These are phyloP conservation scores for Rhabdornis inornatus DNA, from an alignment of 2,113 vertebrate species.

Conservation along the genomic window DNA sequence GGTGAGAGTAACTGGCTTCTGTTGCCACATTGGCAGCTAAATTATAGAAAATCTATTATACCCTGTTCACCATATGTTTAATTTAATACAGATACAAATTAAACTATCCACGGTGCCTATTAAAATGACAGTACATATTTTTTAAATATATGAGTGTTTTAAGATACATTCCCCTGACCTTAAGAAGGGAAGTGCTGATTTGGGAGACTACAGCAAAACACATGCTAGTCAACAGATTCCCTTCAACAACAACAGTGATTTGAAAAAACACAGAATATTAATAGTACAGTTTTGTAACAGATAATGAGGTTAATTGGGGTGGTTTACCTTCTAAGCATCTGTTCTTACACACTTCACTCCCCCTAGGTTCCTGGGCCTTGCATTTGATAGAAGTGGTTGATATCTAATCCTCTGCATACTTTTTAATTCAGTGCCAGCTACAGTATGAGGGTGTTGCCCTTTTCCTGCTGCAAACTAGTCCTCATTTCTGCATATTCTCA, in stretches of 20 bases:
- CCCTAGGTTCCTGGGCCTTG: slow-evolving; percentile 53
- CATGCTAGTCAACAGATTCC: slow-evolving; percentile 60
- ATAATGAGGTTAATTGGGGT: slow-evolving; percentile 76
- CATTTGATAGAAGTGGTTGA: slow-evolving; percentile 37
- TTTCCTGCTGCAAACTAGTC: background rate
- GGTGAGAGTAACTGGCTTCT: slow-evolving; percentile 81
- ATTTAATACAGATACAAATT: slow-evolving; percentile 84
- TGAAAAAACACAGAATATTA: slow-evolving; percentile 32
- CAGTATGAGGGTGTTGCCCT: background rate
- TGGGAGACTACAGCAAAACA: slow-evolving; percentile 50
- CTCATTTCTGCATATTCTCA: background rate
- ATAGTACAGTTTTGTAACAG: slow-evolving; percentile 46
- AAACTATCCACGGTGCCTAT: slow-evolving; percentile 76
- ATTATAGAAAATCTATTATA: slow-evolving; percentile 85
- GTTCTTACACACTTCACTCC: slow-evolving; percentile 62
- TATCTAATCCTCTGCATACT: slow-evolving; percentile 6
- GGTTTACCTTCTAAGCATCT: slow-evolving; percentile 49
- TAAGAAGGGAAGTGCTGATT: slow-evolving; percentile 61
- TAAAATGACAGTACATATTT: slow-evolving; percentile 77
- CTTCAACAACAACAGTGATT: slow-evolving; percentile 55
- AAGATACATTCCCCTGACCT: slow-evolving; percentile 68
- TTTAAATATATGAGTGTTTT: slow-evolving; percentile 70
- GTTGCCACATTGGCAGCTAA: slow-evolving; percentile 79
- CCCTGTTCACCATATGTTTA: slow-evolving; percentile 79
- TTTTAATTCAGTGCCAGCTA: background rate